Conservation (phyloP, 1,140 invertebrate species). For the Zaprionus nigranus region DNA sequence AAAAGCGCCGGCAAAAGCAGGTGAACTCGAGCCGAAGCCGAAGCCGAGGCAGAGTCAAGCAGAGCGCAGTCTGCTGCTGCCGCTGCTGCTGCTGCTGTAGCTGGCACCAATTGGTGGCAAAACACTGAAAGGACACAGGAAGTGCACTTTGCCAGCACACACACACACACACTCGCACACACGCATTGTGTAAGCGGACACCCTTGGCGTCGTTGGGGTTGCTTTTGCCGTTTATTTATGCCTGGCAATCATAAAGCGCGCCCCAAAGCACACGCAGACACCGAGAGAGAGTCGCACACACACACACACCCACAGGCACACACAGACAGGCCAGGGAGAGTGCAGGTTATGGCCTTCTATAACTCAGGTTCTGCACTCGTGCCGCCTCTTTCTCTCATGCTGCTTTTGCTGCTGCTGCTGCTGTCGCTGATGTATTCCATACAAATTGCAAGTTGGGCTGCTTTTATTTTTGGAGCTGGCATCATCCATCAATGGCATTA, state of each 20-base stretch:
- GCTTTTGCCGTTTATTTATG: constrained; percentile 79
- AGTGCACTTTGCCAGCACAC: constrained; percentile 72
- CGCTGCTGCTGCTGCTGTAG: constrained; percentile 17
- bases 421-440: constrained; percentile 78
- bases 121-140: constrained; percentile 71
- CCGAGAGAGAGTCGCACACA: constrained; percentile 13
- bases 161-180: constrained; percentile 18
- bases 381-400: constrained; percentile 72
- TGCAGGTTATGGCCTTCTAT: constrained; percentile 81
- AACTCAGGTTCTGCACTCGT: constrained; percentile 66
- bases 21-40: constrained; percentile 56
- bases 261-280: constrained; percentile 31
- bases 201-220: constrained; percentile 64
- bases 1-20: constrained; percentile 64
- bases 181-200: constrained; percentile 45
- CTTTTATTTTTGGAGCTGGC: constrained; percentile 72
- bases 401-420: constrained; percentile 32
- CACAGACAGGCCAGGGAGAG: constrained; percentile 43
- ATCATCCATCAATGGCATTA: constrained; percentile 83
- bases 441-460: constrained; percentile 80
- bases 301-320: constrained; percentile 6
- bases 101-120: constrained; percentile 62
- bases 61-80: constrained; percentile 23
- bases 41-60: background rate
- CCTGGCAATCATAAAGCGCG: constrained; percentile 80